Percentiles rank a stretch among this genome's conserved stretches.
These are phyloP conservation scores for Cryptocheilus praepositus DNA, from an alignment of 2,888 invertebrate genomes.

Conservation along the genomic window DNA sequence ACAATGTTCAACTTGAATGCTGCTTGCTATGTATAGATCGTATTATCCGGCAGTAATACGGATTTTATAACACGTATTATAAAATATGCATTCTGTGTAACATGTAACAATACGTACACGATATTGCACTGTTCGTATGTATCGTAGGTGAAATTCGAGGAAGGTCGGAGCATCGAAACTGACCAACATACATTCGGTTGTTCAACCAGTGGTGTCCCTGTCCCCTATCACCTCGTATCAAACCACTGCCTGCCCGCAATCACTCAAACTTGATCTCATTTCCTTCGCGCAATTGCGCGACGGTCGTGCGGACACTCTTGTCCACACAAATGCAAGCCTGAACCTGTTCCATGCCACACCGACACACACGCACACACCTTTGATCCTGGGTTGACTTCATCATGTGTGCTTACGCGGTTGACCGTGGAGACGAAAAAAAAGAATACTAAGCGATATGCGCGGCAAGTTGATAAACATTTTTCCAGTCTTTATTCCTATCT, in stretches of 20 bases:
- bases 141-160: too few species aligned
- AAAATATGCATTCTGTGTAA: too few species aligned
- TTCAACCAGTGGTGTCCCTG: slow-evolving; percentile 39
- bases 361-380: neutral
- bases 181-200: slow-evolving; percentile 35
- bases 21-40: too few species aligned
- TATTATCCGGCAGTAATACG: too few species aligned
- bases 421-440: slow-evolving; percentile 42
- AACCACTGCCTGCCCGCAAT: slow-evolving; percentile 47
- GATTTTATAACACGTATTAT: too few species aligned
- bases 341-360: too few species aligned
- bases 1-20: too few species aligned
- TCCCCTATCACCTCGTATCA: slow-evolving; percentile 21
- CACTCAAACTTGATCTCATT: slow-evolving; percentile 72
- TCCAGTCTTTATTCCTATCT: slow-evolving; percentile 15
- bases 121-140: too few species aligned
- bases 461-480: slow-evolving; percentile 31
- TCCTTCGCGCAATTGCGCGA: slow-evolving; percentile 66
- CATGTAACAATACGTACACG: too few species aligned
- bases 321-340: slow-evolving; percentile 10
- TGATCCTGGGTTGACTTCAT: neutral
- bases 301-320: slow-evolving; percentile 24
- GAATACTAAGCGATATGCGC: slow-evolving; percentile 41
- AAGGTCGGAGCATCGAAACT: too few species aligned
- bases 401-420: slow-evolving; percentile 13